Base-by-base conservation (phyloP, 2,113 vertebrate genomes). In the Phrynosoma platyrhinos region DNA sequence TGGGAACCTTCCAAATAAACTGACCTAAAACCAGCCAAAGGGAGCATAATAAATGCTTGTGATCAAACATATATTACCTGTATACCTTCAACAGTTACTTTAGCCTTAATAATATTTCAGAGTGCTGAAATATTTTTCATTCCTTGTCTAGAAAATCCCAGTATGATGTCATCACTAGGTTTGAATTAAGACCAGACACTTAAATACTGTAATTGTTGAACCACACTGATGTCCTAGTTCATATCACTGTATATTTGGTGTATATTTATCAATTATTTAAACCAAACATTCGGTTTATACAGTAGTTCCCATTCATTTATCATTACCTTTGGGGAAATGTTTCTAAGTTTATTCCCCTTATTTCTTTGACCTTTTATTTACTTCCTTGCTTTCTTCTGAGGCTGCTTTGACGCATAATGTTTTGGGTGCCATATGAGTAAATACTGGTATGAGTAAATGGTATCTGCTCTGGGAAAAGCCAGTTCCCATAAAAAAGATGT, bases 191-290 rank as follows among this genome's bases (percentile, higher is more conserved):
- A 86, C 14, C 55, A 32, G 27, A 30, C 47, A 83, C 66, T 69
- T 30, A 69, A 69, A 42, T 21, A 69, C 68, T 27, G 52, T 52
- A 83, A 83, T 72, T 2, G 7, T 74, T 74, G n/a, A 85, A 62
- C 83, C 84, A 88, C 89, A 4, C 0, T 23, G 88, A 75, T 16
- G 89, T 79, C 47, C 9, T 30, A 72, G 76, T 74, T 72, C 25
- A 1, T 18, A 36, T 30, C 36, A 13, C 32, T 74, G 18, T 2
- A 32, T 32, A 12, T n/a, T 32, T 23, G 21, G n/a, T 74, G 14
- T 36, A 36, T 74, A 32, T 13, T 20, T 74, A 36, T 74, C 32
- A 16, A 58, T 2, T 58, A 9, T 58, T 58, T 58, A 58, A 47
- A 10, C 9, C 55, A 58, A 58, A 58, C 14, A 14, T 58, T 58